phyloP scores from a whole-genome alignment of 2,888 invertebrate genomes.

The Hylaea fasciaria region DNA sequence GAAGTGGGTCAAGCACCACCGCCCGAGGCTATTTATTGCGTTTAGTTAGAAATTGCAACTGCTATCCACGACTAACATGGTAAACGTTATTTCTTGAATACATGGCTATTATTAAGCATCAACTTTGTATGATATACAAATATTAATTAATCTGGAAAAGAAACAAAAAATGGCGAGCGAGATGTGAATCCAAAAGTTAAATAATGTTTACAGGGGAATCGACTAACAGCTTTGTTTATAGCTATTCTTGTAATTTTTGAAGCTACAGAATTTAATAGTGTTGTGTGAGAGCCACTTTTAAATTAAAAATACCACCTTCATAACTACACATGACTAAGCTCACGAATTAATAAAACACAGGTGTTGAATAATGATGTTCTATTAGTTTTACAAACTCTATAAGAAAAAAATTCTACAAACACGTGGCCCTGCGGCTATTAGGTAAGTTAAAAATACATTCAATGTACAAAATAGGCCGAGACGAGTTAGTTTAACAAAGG shows the following conservation, averaged over 20 bases:
- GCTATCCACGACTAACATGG: slow-evolving; percentile 57
- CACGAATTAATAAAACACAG: neutral
- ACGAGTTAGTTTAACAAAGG: slow-evolving; percentile 51
- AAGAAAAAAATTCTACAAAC: neutral
- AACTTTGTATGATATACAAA: neutral
- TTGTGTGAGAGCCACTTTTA: neutral
- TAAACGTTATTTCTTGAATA: slow-evolving; percentile 39
- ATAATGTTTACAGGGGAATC: neutral
- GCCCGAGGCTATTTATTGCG: slow-evolving; percentile 80
- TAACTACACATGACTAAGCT: neutral
- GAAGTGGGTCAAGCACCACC: slow-evolving; percentile 83
- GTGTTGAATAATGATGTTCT: neutral
- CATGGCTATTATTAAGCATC: neutral
- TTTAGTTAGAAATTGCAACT: slow-evolving; percentile 78
- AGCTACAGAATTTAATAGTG: too few relatives aligned
- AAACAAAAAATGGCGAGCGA: neutral
- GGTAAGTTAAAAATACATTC: slow-evolving; percentile 11
- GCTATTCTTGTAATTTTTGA: too few relatives aligned
- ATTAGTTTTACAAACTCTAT: neutral
- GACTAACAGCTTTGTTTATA: neutral
- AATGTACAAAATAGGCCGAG: slow-evolving; percentile 41
- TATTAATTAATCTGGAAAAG: too few relatives aligned
- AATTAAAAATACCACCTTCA: neutral
- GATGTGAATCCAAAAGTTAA: neutral
- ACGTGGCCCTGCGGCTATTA: neutral